Conservation (phyloP, 2,797 vertebrate genomes). For the Lepilemur ruficaudatus region DNA sequence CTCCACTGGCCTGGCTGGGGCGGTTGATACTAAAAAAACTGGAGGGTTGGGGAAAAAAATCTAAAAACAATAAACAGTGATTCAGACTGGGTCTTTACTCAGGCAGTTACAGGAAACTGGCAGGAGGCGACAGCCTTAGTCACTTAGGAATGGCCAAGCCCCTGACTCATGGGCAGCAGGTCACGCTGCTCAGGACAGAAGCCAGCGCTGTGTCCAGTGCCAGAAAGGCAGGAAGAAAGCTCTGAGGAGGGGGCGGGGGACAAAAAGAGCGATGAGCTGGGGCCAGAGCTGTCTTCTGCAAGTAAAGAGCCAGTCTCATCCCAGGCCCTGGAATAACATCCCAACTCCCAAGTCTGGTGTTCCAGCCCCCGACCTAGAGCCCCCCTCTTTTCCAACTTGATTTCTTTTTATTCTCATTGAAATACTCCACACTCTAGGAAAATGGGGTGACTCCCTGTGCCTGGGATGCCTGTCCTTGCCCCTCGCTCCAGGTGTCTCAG, state of each 20-base stretch:
- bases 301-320: not conserved
- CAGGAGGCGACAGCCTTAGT: conserved; percentile 41
- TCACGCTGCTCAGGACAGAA: conserved; percentile 58
- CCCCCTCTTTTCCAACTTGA: not conserved
- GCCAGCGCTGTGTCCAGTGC: conserved; percentile 42
- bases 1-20: not conserved
- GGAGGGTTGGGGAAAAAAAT: not conserved
- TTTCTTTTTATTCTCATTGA: not conserved
- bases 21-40: conserved; percentile 51
- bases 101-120: conserved; percentile 66
- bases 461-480: not conserved
- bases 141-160: conserved; percentile 63
- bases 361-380: not conserved
- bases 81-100: conserved; percentile 71
- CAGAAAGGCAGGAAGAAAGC: conserved; percentile 8
- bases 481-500: not conserved
- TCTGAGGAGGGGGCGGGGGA: not conserved
- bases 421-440: not conserved
- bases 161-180: conserved; percentile 75
- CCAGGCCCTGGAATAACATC: not conserved
- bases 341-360: not conserved
- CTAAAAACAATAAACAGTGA: conserved; percentile 76
- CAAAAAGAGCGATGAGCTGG: not conserved
- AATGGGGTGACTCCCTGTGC: not conserved
- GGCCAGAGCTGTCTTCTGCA: not conserved